phyloP scores from a whole-genome alignment of 1,140 invertebrate species.

The Diabrotica virgifera region DNA sequence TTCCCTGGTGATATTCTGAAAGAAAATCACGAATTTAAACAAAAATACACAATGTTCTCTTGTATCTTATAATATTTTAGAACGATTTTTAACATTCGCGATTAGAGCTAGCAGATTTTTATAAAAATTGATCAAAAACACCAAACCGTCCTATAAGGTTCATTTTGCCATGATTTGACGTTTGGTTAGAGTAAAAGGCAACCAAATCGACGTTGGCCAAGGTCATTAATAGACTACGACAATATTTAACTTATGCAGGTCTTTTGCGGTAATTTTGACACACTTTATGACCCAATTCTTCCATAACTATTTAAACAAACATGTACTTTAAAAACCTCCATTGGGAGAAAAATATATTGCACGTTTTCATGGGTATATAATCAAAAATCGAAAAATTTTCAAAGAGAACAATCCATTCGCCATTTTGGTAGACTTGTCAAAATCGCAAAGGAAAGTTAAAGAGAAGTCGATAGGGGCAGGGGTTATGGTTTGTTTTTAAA shows the following conservation, averaged over 20 bases:
- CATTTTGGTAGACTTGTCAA: slow-evolving; percentile 55
- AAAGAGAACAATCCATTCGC: slow-evolving; percentile 38
- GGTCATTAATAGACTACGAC: slow-evolving; percentile 47
- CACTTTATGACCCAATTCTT: slow-evolving; percentile 20
- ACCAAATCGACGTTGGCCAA: slow-evolving; percentile 48
- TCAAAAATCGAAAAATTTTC: slow-evolving; percentile 40
- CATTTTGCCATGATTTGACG: slow-evolving; percentile 32
- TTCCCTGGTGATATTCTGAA: slow-evolving; percentile 61
- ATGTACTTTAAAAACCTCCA: background rate
- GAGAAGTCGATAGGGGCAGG: background rate
- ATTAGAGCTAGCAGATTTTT: slow-evolving; percentile 15
- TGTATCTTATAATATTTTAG: background rate
- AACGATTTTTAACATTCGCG: background rate
- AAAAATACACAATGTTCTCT: background rate
- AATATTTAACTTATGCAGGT: slow-evolving; percentile 40
- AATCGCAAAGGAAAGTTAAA: slow-evolving; percentile 31
- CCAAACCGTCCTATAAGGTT: slow-evolving; percentile 25
- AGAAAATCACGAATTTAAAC: slow-evolving; percentile 25
- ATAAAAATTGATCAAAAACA: slow-evolving; percentile 33
- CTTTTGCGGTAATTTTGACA: slow-evolving; percentile 33
- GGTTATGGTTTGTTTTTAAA: background rate
- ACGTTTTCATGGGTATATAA: slow-evolving; percentile 38
- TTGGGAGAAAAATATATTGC: background rate
- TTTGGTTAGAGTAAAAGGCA: slow-evolving; percentile 35
- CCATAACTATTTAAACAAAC: background rate